Evolutionary conservation across 2,113 vertebrate species (phyloP), one percentile per base, ranked within the genome.

Genomic region (Romanogobio albipinnatus): DNA sequence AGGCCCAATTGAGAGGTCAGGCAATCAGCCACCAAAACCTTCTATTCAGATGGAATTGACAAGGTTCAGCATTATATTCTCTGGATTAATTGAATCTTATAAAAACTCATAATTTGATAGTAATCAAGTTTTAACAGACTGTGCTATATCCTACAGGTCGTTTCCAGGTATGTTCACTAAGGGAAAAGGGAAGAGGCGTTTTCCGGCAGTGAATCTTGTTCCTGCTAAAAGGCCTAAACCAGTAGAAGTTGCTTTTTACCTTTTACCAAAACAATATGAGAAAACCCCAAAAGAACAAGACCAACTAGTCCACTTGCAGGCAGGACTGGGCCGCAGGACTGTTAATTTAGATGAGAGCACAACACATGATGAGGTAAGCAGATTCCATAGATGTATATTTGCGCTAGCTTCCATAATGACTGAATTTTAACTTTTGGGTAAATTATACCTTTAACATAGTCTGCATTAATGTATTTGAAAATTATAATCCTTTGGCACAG

Each of bases 171-270:
- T 79, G 7, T 79, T 58, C 13, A 79, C 14, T 29, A 61, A 56
- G 47, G 36, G 26, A 2, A 13, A n/a, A 79, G 56, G 76, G n/a
- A 59, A 79, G 56, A 79, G 76, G 56, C 33, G 33, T 56, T 79
- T 79, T 47, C 76, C 76, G 36, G 26, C 76, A 61, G 53, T 29
- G 19, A 79, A 61, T 61, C 24, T 36, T 79, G 53, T 77, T 77
- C 76, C 76, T 77, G 76, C 76, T n/a, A 77, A 77, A n/a, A 77
- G 76, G 24, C 76, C 24, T 77, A 77, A 77, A 58, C 76, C 56
- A 59, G 11, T 79, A 15, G 49, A 79, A 61, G 76, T 79, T 9
- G 26, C 76, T 79, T 79, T 79, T 24, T 22, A 79, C 9, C 33
- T 59, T 9, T 79, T 79, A 56, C 76, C 76, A 19, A 79, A 79